Conservation (phyloP, 2,113 vertebrate genomes). For the Myrmecophaga tridactyla region DNA sequence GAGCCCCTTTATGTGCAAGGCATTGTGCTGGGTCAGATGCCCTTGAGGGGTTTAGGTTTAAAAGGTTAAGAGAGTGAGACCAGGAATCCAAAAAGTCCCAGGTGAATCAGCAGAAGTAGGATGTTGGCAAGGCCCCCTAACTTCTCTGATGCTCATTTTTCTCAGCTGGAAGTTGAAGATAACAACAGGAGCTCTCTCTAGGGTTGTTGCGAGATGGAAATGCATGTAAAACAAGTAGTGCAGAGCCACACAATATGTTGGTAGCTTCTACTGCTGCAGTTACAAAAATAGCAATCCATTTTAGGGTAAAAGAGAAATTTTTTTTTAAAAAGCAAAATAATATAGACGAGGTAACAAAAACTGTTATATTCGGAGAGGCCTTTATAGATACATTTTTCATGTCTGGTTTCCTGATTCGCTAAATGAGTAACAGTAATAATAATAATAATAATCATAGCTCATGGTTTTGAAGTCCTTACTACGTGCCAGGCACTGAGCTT, state of each 20-base stretch:
- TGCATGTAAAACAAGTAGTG: not conserved
- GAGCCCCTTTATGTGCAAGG: not conserved
- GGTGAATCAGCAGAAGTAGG: not conserved
- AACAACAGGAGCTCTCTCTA: not conserved
- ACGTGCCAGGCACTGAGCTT: not conserved
- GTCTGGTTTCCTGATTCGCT: not conserved
- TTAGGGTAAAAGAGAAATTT: not conserved
- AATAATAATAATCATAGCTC: not conserved
- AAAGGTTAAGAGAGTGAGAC: not conserved
- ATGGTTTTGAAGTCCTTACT: not conserved
- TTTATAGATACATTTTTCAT: not conserved
- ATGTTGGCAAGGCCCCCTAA: not conserved
- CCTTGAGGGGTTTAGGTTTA: not conserved
- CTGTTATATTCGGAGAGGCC: not conserved
- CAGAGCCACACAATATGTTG: fast-evolving
- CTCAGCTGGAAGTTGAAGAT: not conserved
- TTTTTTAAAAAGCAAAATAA: not conserved
- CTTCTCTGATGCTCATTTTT: not conserved
- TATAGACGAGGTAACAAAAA: not conserved
- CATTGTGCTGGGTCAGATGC: not conserved
- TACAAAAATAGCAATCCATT: not conserved
- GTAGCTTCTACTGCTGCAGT: not conserved
- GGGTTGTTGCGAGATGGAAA: not conserved
- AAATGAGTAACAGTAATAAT: not conserved
- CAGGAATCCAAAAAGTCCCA: not conserved